Evolutionary conservation across 2,797 vertebrate species (phyloP), one percentile per base, ranked within the genome.

Genomic region (Poeciliopsis infans): DNA sequence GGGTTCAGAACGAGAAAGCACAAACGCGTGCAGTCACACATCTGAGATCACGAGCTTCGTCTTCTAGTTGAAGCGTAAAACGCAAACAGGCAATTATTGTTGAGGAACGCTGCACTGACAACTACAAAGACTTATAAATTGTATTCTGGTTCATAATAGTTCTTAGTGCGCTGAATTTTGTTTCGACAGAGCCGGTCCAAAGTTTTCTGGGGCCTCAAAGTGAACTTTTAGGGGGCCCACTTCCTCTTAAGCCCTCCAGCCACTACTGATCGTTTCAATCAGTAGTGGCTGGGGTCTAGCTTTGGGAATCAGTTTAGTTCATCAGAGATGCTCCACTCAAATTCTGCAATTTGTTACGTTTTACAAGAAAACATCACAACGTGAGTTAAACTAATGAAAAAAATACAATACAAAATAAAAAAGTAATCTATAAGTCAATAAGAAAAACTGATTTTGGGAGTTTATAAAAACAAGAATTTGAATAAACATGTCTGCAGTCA

Each of bases 41-140:
- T 90, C 89, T 86, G 83, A 90, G 89, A 87, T 80, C 79, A 88
- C 83, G 75, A 41, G 70, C 81, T 85, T 84, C 77, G 88, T 93
- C 79, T 78, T 88, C 87, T 77, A 76, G 85, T 86, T 87, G 53
- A 88, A 85, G 88, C 39, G 55, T 46, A 66, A 82, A 86, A 86
- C 51, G 87, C 91, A 92, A 88, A 83, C 85, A 88, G 92, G 88
- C 89, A 88, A 86, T 90, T 91, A 51, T 79, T 28, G 45, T 80
- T 81, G 82, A 82, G 92, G 92, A 86, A 91, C 86, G 91, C 81
- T 92, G 92, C 93, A 94, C 94, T 90, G 92, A 91, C 87, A 85
- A 90, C 90, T 87, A 90, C 86, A 83, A 90, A 88, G 83, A 92
- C 88, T 86, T 86, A 85, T 85, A 90, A 88, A 80, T 91, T 89